phyloP scores from a whole-genome alignment of 2,797 vertebrate genomes.

The Meda fulgida region DNA sequence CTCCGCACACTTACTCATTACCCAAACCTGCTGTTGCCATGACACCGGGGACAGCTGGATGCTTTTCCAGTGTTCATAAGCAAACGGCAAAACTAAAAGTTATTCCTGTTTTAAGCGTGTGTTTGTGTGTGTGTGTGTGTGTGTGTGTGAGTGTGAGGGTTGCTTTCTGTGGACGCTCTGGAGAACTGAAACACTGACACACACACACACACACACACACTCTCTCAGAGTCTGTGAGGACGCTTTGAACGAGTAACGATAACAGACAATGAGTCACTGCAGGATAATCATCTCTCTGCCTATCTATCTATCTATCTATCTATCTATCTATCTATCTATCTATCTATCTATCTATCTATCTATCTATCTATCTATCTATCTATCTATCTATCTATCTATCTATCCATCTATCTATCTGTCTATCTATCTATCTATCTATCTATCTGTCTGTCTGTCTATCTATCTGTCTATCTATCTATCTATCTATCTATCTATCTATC shows the following conservation, averaged over 20 bases:
- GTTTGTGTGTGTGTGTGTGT: too few relatives aligned
- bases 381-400: background rate
- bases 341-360: fast-evolving
- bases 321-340: background rate
- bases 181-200: background rate
- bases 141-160: background rate
- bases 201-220: too few relatives aligned
- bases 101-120: background rate
- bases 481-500: too few relatives aligned
- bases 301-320: too few relatives aligned
- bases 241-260: too few relatives aligned
- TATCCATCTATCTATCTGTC: fast-evolving
- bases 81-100: constrained; percentile 57
- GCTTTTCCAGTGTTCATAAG: constrained; percentile 65
- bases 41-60: constrained; percentile 64
- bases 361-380: fast-evolving
- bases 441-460: too few relatives aligned
- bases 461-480: background rate
- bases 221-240: too few relatives aligned
- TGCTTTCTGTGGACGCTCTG: background rate
- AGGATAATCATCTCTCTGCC: too few relatives aligned
- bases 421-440: background rate
- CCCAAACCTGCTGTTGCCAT: constrained; percentile 76
- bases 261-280: too few relatives aligned
- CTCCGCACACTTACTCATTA: constrained; percentile 82